These are phyloP conservation scores for Leuctra nigra DNA, from an alignment of 2,888 invertebrate genomes.

Conservation along the genomic window DNA sequence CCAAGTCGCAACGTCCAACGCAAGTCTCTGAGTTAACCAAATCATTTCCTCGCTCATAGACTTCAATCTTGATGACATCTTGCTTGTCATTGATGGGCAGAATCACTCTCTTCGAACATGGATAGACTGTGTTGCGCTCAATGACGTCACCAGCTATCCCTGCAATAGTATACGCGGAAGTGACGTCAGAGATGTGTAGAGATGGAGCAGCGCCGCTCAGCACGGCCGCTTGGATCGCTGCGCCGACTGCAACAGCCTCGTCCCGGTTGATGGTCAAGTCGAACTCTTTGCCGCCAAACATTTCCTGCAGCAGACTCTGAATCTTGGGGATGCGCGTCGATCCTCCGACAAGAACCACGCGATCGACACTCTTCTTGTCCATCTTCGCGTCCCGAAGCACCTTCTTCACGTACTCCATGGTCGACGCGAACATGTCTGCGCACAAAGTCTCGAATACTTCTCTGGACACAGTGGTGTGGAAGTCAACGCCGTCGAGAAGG, in stretches of 20 bases:
- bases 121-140: no score
- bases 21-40: no score
- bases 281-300: constrained; percentile 92
- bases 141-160: no score
- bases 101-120: no score
- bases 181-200: no score
- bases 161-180: constrained; percentile 42
- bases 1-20: no score
- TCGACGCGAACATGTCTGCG: constrained; percentile 91
- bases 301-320: constrained; percentile 85
- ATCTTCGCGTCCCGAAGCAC: constrained; percentile 88
- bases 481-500: constrained; percentile 88
- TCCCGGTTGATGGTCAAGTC: constrained; percentile 88
- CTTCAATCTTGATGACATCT: no score
- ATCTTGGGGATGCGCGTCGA: constrained; percentile 98
- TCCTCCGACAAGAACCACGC: constrained; percentile 89
- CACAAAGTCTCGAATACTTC: constrained; percentile 96
- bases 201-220: constrained; percentile 69
- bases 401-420: constrained; percentile 96
- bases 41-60: no score
- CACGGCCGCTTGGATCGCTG: constrained; percentile 94
- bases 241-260: constrained; percentile 97
- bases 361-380: constrained; percentile 85
- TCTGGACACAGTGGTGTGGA: constrained; percentile 90
- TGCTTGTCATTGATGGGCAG: no score